Conservation (phyloP, 2,113 vertebrate genomes). For the Chitala chitala region DNA sequence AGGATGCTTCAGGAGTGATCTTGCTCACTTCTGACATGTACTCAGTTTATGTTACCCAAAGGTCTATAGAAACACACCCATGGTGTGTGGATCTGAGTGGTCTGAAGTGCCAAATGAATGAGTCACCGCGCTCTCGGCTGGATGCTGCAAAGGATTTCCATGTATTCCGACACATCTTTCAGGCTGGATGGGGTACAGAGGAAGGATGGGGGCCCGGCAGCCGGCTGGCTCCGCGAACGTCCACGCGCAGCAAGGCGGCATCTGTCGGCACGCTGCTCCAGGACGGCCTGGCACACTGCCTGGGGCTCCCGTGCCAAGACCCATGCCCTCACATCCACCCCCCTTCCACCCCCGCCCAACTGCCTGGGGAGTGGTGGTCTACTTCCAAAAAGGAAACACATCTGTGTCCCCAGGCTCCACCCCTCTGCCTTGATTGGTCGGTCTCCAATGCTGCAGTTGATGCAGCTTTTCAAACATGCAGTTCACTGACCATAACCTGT, state of each 20-base stretch:
- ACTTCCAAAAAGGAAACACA: constrained; percentile 33
- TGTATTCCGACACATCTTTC: constrained; percentile 21
- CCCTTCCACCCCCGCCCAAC: constrained; percentile 33
- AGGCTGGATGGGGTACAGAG: constrained; percentile 41
- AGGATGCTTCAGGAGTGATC: constrained; percentile 38
- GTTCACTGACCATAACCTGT: no score
- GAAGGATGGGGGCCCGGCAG: constrained; percentile 23
- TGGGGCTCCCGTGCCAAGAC: constrained; percentile 45
- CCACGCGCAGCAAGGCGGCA: constrained; percentile 38
- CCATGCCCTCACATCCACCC: constrained; percentile 36
- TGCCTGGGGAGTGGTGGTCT: constrained; percentile 35
- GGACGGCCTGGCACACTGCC: constrained; percentile 42
- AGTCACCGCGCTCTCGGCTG: background rate
- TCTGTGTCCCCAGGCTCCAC: constrained; percentile 26
- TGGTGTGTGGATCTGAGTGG: background rate
- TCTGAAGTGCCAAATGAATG: background rate
- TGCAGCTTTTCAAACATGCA: background rate
- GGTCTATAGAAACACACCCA: background rate
- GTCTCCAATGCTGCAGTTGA: background rate
- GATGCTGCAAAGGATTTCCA: background rate
- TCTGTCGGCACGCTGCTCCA: constrained; percentile 50
- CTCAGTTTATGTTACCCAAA: background rate
- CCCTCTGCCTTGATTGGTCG: background rate
- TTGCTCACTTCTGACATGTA: constrained; percentile 38
- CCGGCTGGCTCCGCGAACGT: constrained; percentile 21